Percentiles rank a stretch among this genome's conserved stretches.
Conservation (phyloP, 2,888 invertebrate species). For the Agelastica alni region DNA sequence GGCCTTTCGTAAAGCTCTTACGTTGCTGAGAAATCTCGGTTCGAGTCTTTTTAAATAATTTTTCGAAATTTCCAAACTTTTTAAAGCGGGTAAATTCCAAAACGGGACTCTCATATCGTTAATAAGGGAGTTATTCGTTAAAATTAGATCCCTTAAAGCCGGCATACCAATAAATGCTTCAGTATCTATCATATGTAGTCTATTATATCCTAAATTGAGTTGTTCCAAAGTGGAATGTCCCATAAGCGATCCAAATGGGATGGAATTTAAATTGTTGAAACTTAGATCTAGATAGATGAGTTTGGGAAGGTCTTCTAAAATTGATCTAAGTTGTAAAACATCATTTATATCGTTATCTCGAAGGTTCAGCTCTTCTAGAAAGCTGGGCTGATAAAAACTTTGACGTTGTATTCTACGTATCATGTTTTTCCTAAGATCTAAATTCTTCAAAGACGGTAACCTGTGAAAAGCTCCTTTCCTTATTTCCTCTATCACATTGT, state of each 20-base stretch:
- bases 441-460: constrained; percentile 70
- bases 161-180: constrained; percentile 85
- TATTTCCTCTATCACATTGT: constrained; percentile 75
- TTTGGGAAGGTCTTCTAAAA: constrained; percentile 77
- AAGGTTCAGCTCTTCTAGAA: constrained; percentile 77
- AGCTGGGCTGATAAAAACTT: constrained; percentile 76
- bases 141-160: constrained; percentile 76
- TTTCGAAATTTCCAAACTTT: constrained; percentile 79
- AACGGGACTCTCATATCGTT: constrained; percentile 75
- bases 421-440: constrained; percentile 78
- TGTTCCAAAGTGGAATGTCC: constrained; percentile 82
- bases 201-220: constrained; percentile 80
- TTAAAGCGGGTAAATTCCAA: constrained; percentile 83
- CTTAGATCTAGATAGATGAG: constrained; percentile 80
- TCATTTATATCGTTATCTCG: constrained; percentile 77
- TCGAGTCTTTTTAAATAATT: constrained; percentile 76
- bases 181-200: constrained; percentile 72
- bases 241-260: constrained; percentile 76
- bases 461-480: constrained; percentile 81
- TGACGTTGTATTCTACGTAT: constrained; percentile 80
- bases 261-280: constrained; percentile 74
- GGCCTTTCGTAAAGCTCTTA: constrained; percentile 75
- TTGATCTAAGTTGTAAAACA: constrained; percentile 72
- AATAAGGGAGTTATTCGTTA: constrained; percentile 81
- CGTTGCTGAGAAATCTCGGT: constrained; percentile 71